Evolutionary conservation across 2,113 vertebrate genomes (phyloP), one percentile per base, ranked within the genome.

Genomic region (Herpetotheres cachinnans): DNA sequence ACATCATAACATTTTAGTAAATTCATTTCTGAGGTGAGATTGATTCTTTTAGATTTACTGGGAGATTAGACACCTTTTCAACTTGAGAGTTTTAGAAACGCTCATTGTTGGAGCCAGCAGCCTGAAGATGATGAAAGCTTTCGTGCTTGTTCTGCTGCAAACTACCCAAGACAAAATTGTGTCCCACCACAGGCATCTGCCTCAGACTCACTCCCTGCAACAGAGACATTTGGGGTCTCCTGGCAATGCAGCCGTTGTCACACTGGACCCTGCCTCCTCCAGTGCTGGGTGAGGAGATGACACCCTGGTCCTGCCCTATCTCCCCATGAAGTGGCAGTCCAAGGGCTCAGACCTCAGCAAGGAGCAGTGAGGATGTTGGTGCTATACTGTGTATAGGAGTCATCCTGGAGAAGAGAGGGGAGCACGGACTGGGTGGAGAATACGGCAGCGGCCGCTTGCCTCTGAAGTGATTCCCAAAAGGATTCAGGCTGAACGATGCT

Each of bases 1-100:
- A 66, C 86, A 85, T 42, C 62, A n/a, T 76, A 87, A n/a, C 49
- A 25, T 87, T 95, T 91, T 55, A 84, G 32, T 94, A 62, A 93
- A 85, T 62, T 82, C 4, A 1, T 87, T 94, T 90, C 90, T 88
- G 66, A 67, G 70, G 81, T 77, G 82, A 73, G 71, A 94, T 82
- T 82, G 89, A 94, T 86, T 72, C 80, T 69, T 30, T 80, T 82
- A 74, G 44, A 70, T 88, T 93, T 88, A 12, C 49, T 95, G 52
- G 30, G 83, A 84, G 86, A 84, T 92, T 26, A 81, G 76, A 49
- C 44, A 69, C 62, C 62, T 91, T 85, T 90, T 77, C 46, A 90
- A 25, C 13, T 90, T 1, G 0, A 17, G 74, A 62, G 16, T 80
- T 92, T 93, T 72, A 65, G 71, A 47, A 90, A 71, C 0, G 4